Conservation (phyloP, 2,113 vertebrate genomes). For the Tricholaema leucomelas region DNA sequence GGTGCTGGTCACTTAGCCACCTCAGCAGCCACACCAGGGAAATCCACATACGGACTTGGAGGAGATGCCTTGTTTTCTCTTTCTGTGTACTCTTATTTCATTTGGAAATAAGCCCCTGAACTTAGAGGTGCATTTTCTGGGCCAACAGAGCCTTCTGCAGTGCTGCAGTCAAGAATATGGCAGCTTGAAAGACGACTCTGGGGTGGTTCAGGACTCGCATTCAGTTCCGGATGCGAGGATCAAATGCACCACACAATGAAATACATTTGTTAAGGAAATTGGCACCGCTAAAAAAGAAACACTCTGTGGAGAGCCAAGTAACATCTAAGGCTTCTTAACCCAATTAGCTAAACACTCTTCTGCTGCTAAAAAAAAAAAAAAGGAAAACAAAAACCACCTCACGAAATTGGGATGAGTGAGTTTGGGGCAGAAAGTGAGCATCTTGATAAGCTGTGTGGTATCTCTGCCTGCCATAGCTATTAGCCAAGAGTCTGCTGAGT, state of each 20-base stretch:
- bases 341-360: conserved; percentile 60
- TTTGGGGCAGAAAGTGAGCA: conserved; percentile 11
- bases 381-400: conserved; percentile 38
- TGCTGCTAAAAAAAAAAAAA: background rate
- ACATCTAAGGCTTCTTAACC: conserved; percentile 67
- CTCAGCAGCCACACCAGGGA: background rate
- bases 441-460: conserved; percentile 61
- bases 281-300: conserved; percentile 64
- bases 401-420: background rate
- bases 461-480: conserved; percentile 69
- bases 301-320: conserved; percentile 49
- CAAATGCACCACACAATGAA: conserved; percentile 62
- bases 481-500: conserved; percentile 74
- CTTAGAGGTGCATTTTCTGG: background rate
- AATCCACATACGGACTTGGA: background rate
- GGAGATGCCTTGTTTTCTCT: background rate
- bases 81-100: background rate
- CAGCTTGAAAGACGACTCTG: background rate
- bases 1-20: background rate
- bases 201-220: conserved; percentile 41
- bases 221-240: conserved; percentile 48
- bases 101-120: background rate
- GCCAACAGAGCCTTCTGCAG: background rate
- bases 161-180: background rate
- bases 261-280: conserved; percentile 66